These are phyloP conservation scores for Tor tambroides DNA, from an alignment of 2,113 vertebrate genomes.

Conservation along the genomic window DNA sequence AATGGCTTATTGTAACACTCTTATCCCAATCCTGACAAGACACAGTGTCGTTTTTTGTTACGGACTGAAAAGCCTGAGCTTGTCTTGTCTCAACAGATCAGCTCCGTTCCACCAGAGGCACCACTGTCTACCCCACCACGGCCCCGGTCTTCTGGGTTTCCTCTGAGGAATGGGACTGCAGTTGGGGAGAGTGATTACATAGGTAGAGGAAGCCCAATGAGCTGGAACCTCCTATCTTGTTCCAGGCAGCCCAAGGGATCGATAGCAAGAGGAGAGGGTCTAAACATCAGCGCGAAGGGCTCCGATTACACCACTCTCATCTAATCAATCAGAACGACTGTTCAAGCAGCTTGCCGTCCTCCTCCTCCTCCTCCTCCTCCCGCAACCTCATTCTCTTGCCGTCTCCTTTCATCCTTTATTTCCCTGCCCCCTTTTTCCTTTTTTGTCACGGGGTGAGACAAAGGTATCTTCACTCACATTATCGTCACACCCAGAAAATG, in stretches of 20 bases:
- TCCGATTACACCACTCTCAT: constrained; percentile 51
- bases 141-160: constrained; percentile 14
- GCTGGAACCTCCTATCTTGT: constrained; percentile 53
- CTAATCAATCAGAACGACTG: constrained; percentile 46
- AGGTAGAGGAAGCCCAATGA: constrained; percentile 48
- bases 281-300: constrained; percentile 34
- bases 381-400: constrained; percentile 18
- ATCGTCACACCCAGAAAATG: constrained; percentile 11
- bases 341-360: not conserved
- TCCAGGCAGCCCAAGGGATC: constrained; percentile 54
- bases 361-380: not conserved
- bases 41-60: not conserved
- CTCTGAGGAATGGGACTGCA: not conserved
- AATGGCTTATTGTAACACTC: constrained; percentile 3
- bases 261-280: constrained; percentile 35
- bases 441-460: constrained; percentile 4
- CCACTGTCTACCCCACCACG: not conserved
- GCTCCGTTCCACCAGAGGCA: constrained; percentile 14
- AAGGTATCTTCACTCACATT: constrained; percentile 16
- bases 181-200: constrained; percentile 53
- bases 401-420: constrained; percentile 7
- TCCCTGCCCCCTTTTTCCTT: not conserved
- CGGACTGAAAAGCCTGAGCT: constrained; percentile 5
- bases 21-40: not conserved
- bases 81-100: constrained; percentile 36